Evolutionary conservation across 2,888 invertebrate species (phyloP), one percentile per base, ranked within the genome.

Genomic region (Orchesella flavescens): DNA sequence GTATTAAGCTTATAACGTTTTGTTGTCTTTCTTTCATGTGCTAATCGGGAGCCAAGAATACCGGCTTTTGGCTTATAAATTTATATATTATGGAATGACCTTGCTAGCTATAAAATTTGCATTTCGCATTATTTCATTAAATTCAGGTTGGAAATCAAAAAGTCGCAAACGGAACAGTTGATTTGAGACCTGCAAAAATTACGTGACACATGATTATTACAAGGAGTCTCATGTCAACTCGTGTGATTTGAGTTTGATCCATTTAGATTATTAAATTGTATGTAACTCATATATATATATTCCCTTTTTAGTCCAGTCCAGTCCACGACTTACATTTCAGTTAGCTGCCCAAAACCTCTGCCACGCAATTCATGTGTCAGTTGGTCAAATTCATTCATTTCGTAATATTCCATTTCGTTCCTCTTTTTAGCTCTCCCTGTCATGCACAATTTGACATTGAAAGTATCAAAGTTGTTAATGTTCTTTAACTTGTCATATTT

Each of bases 141-240:
- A 34, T 7, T 34, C 34, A 34, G 2, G 2, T 34, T 34, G 34
- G 49, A 49, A 49, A 49, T 12, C 49, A 49, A 34, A 34, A 34
- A 17, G 23, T 73, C 72, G 59, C 72, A 57, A 34, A 55, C 57
- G 72, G 72, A 59, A 73, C 57, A 59, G 72, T 73, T 59, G 46
- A 73, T 73, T 73, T 43, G 72, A 59, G 59, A 73, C 59, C 57
- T 19, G 17, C 21, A 59, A 73, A 59, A 46, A 44, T 72, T 34
- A 72, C 55, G 43, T 72, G 72, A 72, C 55, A 72, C 34, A 10
- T 68, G 77, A 77, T 68, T 77, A 77, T 77, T 77, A 66, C 65
- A 75, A 77, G 77, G 55, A 66, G 77, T 59, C 44, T 15, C 68
- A 23, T 46, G 77, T 77, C 68, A 77, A 23, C 3, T 46, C 23